Evolutionary conservation across 2,113 vertebrate genomes (phyloP).

Genomic region (Nyctereutes procyonoides): DNA sequence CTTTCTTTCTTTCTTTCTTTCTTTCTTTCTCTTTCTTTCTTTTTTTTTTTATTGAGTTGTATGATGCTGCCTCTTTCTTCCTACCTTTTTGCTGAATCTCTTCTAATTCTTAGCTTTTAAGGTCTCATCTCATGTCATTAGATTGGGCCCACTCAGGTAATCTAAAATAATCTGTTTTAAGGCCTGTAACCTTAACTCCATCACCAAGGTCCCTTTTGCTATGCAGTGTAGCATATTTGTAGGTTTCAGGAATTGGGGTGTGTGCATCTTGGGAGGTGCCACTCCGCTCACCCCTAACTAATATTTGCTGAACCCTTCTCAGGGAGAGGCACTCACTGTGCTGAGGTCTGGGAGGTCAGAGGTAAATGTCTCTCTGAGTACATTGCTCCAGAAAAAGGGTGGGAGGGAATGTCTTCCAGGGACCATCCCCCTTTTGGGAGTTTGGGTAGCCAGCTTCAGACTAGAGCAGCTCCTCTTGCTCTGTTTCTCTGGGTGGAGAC

Average conservation of each 20-base stretch:
- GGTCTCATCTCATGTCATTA: background rate
- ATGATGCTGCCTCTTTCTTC: background rate
- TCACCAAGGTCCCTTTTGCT: background rate
- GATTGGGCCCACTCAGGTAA: background rate
- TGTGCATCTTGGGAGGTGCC: no score
- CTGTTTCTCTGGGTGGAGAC: background rate
- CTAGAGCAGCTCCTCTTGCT: background rate
- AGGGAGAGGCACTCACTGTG: background rate
- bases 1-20: background rate
- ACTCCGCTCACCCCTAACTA: background rate
- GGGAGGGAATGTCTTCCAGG: background rate
- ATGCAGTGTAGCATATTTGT: no score
- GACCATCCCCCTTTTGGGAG: background rate
- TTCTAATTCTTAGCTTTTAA: background rate
- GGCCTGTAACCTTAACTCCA: background rate
- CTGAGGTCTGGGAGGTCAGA: fast-evolving
- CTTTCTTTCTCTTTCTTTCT: no score
- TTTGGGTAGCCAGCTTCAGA: background rate
- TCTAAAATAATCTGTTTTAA: background rate
- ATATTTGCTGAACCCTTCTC: background rate
- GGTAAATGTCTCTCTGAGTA: background rate
- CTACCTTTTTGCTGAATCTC: background rate
- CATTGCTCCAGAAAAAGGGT: background rate
- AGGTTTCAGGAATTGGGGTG: background rate
- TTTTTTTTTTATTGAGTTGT: background rate